These are phyloP conservation scores for Peromyscus nudipes DNA, from an alignment of 2,797 vertebrate genomes.

Conservation along the genomic window DNA sequence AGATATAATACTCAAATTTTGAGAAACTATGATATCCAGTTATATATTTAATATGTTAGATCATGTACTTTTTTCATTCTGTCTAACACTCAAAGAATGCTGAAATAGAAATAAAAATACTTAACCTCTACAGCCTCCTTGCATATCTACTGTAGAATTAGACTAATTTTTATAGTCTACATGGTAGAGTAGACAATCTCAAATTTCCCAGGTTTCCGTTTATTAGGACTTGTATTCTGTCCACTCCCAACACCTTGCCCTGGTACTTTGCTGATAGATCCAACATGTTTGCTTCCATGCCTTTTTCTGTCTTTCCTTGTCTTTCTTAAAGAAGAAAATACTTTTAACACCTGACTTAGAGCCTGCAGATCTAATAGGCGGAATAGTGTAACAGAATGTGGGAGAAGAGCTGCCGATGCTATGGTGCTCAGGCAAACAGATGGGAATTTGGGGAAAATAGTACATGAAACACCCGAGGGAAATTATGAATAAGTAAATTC, in stretches of 20 bases:
- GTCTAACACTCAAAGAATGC: not conserved
- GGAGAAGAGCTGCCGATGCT: not conserved
- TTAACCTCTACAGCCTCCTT: not conserved
- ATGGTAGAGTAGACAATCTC: not conserved
- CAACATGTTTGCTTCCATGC: not conserved
- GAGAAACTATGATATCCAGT: not conserved
- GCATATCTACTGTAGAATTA: not conserved
- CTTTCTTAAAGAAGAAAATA: not conserved
- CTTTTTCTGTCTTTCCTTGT: not conserved
- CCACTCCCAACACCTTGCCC: not conserved
- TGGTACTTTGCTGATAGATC: not conserved
- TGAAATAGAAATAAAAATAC: not conserved
- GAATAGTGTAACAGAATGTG: not conserved
- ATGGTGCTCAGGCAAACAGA: not conserved
- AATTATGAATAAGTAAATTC: not conserved
- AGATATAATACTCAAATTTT: not conserved
- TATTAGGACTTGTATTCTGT: not conserved
- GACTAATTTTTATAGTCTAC: not conserved
- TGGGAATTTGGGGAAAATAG: not conserved
- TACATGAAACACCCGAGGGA: not conserved
- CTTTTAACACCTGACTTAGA: not conserved
- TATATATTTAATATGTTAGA: not conserved
- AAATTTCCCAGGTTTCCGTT: not conserved
- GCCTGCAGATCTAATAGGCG: not conserved
- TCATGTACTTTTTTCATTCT: not conserved